Percentiles rank a stretch among this genome's conserved stretches.
These are phyloP conservation scores for Hyppa rectilinea DNA, from an alignment of 2,888 invertebrate genomes.

Conservation along the genomic window DNA sequence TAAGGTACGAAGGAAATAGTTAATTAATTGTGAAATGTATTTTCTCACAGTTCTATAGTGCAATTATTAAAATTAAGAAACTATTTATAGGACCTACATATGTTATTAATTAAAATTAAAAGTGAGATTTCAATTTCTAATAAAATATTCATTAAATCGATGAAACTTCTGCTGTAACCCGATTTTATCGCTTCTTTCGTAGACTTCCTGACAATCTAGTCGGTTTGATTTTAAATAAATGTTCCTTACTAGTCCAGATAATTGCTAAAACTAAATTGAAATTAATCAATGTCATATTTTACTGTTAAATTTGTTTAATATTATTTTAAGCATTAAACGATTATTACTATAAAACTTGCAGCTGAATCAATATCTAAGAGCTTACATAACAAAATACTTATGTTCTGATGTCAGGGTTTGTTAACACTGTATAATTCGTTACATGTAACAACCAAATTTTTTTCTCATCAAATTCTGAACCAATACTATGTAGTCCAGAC, in stretches of 20 bases:
- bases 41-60: constrained; percentile 21
- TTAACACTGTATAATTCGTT: neutral
- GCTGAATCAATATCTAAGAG: too few species aligned
- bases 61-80: constrained; percentile 36
- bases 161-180: neutral
- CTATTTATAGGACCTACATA: neutral
- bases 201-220: neutral
- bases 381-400: too few species aligned
- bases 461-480: neutral
- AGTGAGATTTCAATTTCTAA: neutral
- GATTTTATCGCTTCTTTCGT: neutral
- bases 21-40: constrained; percentile 1
- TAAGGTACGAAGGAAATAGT: neutral
- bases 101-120: neutral
- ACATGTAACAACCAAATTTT: neutral
- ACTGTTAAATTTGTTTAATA: neutral
- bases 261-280: constrained; percentile 3
- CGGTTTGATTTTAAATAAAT: neutral
- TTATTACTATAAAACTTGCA: neutral
- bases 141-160: neutral
- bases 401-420: neutral
- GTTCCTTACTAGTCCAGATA: neutral
- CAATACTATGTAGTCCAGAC: neutral
- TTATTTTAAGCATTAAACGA: neutral
- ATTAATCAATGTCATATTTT: neutral